Evolutionary conservation across 2,797 vertebrate species (phyloP).

Genomic region (Heterohyrax brucei): DNA sequence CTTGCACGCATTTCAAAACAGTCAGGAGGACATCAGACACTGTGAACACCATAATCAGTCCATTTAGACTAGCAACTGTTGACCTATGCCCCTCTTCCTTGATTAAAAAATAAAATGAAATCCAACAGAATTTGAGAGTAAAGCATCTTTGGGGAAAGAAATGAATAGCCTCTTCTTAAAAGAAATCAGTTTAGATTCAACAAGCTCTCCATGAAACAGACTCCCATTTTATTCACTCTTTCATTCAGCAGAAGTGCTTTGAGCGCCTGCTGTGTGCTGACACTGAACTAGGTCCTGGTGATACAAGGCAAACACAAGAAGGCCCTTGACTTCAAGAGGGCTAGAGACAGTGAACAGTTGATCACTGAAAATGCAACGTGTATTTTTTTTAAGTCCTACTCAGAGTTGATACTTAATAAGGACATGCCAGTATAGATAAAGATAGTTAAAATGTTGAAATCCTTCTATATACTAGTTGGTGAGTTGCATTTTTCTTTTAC

Average conservation of each 20-base stretch:
- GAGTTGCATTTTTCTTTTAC: not conserved
- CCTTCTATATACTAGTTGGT: not conserved
- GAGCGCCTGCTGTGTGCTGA: not conserved
- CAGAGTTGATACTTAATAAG: not conserved
- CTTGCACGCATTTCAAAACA: conserved; percentile 77
- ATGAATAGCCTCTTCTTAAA: conserved; percentile 60
- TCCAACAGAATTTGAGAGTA: conserved; percentile 44
- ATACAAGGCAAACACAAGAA: not conserved
- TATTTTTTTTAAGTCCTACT: not conserved
- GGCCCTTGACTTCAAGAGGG: not conserved
- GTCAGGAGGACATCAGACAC: conserved; percentile 39
- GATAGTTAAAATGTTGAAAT: not conserved
- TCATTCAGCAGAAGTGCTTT: not conserved
- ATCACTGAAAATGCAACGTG: not conserved
- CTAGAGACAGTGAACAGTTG: not conserved
- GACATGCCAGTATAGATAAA: not conserved
- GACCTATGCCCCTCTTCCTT: conserved; percentile 11
- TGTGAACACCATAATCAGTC: conserved; percentile 13
- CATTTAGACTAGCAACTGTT: conserved; percentile 30
- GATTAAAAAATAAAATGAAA: conserved; percentile 12
- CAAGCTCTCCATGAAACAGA: not conserved
- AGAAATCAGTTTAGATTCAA: conserved; percentile 47
- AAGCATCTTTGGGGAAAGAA: conserved; percentile 40
- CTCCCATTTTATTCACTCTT: not conserved
- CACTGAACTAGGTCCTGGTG: not conserved